Percentiles rank a stretch among this genome's conserved stretches.
phyloP scores from a whole-genome alignment of 2,888 invertebrate genomes.

The Onchidella celtica region DNA sequence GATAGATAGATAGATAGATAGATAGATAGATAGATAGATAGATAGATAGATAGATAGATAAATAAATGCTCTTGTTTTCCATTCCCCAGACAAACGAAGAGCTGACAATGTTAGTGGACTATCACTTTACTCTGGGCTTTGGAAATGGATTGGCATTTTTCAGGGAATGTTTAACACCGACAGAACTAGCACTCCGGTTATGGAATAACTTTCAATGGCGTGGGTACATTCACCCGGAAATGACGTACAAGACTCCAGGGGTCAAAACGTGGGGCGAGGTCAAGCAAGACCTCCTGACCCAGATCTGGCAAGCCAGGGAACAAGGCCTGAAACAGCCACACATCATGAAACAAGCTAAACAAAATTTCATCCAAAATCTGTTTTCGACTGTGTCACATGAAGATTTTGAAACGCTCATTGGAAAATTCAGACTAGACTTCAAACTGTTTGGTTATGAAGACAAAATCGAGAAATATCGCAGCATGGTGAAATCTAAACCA shows the following conservation, averaged over 20 bases:
- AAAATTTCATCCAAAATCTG: not conserved
- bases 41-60: not conserved
- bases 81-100: too few relatives aligned
- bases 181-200: conserved; percentile 35
- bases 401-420: conserved; percentile 4
- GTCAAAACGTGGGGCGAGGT: not conserved
- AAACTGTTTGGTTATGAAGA: conserved; percentile 35
- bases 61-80: not conserved
- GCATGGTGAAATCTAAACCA: too few relatives aligned
- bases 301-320: conserved; percentile 14
- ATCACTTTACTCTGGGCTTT: too few relatives aligned
- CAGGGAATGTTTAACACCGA: not conserved
- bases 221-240: conserved; percentile 43
- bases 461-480: too few relatives aligned
- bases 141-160: too few relatives aligned
- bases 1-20: not conserved
- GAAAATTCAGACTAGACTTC: conserved; percentile 25
- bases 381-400: not conserved
- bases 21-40: not conserved
- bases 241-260: conserved; percentile 21
- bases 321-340: conserved; percentile 18
- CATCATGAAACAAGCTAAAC: not conserved
- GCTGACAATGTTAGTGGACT: too few relatives aligned
- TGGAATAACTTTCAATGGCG: conserved; percentile 44
- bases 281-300: conserved; percentile 19